Percentiles rank a stretch among this genome's conserved stretches.
Evolutionary conservation across 2,888 invertebrate genomes (phyloP).

Genomic region (Pterostichus madidus): DNA sequence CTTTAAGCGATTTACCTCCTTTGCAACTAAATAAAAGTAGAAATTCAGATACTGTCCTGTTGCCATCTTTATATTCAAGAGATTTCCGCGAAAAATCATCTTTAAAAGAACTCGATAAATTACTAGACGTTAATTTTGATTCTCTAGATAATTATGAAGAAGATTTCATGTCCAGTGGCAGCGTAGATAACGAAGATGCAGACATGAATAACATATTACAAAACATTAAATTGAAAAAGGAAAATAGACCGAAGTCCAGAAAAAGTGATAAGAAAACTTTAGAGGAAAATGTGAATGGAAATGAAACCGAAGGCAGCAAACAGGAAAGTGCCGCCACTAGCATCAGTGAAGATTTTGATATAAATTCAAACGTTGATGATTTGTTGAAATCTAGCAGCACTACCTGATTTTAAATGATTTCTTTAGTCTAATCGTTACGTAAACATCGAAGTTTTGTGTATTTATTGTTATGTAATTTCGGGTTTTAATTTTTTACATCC

Average conservation of each 20-base stretch:
- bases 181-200: constrained; percentile 68
- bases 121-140: constrained; percentile 73
- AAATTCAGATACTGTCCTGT: constrained; percentile 72
- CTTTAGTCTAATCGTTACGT: constrained; percentile 9
- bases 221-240: constrained; percentile 44
- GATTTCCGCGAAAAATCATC: constrained; percentile 74
- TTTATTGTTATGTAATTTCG: constrained; percentile 32
- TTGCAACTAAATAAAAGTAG: constrained; percentile 73
- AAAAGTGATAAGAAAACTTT: neutral
- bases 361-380: constrained; percentile 69
- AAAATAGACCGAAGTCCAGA: constrained; percentile 10
- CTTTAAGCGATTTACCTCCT: constrained; percentile 74
- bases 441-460: constrained; percentile 32
- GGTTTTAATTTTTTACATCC: constrained; percentile 45
- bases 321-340: constrained; percentile 63
- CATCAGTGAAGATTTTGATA: constrained; percentile 69
- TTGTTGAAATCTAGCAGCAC: constrained; percentile 67
- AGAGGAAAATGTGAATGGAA: constrained; percentile 26
- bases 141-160: constrained; percentile 74
- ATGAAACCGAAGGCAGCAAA: constrained; percentile 36
- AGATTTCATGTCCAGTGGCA: constrained; percentile 74
- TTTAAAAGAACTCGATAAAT: constrained; percentile 73
- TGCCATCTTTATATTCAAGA: constrained; percentile 75
- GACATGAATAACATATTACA: constrained; percentile 48
- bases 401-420: constrained; percentile 22